A percentile compares a stretch with the other conserved stretches of the same genome.
Conservation (phyloP, 1,140 invertebrate genomes). For the Mylabris phalerata region DNA sequence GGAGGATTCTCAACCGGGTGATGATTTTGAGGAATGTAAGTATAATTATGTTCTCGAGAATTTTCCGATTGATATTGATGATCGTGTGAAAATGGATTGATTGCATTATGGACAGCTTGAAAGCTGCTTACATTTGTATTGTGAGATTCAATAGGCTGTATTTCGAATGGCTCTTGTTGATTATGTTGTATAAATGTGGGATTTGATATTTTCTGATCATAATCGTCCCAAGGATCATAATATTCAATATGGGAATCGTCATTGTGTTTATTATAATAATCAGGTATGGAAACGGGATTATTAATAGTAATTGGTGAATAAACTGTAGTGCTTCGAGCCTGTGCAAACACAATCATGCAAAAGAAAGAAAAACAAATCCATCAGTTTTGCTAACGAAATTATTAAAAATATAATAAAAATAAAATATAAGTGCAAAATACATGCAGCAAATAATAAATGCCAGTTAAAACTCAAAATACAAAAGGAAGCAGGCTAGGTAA, state of each 20-base stretch:
- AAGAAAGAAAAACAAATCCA: conserved; percentile 24
- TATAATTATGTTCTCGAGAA: neutral
- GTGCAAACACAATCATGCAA: conserved; percentile 36
- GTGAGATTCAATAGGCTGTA: conserved; percentile 33
- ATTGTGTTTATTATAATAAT: conserved; percentile 5
- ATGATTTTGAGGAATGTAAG: neutral
- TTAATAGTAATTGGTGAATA: conserved; percentile 22
- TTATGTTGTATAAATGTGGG: neutral
- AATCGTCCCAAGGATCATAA: conserved; percentile 50
- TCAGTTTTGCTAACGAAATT: conserved; percentile 6
- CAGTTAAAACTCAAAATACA: conserved; percentile 34
- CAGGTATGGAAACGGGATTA: conserved; percentile 11
- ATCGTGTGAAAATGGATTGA: neutral
- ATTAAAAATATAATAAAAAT: no score
- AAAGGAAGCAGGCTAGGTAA: conserved; percentile 7
- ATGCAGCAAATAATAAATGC: conserved; percentile 20
- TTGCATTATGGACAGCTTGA: neutral
- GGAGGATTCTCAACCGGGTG: neutral
- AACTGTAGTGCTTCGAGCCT: conserved; percentile 30
- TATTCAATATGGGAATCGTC: neutral
- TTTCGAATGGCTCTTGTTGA: conserved; percentile 2
- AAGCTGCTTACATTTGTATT: conserved; percentile 32
- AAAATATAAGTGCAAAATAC: neutral
- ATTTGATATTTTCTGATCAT: conserved; percentile 38
- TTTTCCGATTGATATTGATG: neutral